Conservation (phyloP, 2,888 invertebrate genomes). For the Machimus rusticus region DNA sequence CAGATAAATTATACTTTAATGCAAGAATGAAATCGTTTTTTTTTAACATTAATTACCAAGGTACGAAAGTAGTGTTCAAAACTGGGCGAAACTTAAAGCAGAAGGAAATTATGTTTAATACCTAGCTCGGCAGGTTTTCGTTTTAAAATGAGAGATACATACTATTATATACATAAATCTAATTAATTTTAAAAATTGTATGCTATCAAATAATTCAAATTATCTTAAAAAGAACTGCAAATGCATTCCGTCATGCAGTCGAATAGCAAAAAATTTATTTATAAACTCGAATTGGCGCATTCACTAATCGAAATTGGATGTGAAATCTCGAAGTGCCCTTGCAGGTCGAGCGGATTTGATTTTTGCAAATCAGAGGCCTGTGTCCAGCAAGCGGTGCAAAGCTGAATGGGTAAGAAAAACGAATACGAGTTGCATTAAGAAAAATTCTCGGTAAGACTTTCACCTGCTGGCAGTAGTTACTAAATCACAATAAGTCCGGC, state of each 20-base stretch:
- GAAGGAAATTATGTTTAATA: neutral
- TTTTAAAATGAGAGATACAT: neutral
- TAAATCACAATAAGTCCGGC: neutral
- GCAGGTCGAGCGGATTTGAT: neutral
- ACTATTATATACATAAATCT: too few relatives aligned
- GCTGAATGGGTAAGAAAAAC: neutral
- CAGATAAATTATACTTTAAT: neutral
- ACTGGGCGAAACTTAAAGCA: neutral
- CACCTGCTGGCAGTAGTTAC: neutral
- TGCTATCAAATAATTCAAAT: neutral
- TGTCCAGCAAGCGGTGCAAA: neutral
- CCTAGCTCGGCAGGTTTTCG: neutral
- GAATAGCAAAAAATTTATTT: neutral
- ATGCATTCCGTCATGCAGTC: neutral
- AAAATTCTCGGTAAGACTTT: slow-evolving; percentile 1
- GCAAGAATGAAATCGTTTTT: neutral
- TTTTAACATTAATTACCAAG: neutral
- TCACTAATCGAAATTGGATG: neutral
- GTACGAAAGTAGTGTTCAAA: neutral
- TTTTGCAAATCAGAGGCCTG: neutral
- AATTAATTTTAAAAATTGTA: too few relatives aligned
- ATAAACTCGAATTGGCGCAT: neutral
- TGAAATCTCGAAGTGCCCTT: neutral
- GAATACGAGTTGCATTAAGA: neutral
- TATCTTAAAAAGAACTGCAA: neutral